These are phyloP conservation scores for Metellina segmentata DNA, from an alignment of 2,888 invertebrate species.

Conservation along the genomic window DNA sequence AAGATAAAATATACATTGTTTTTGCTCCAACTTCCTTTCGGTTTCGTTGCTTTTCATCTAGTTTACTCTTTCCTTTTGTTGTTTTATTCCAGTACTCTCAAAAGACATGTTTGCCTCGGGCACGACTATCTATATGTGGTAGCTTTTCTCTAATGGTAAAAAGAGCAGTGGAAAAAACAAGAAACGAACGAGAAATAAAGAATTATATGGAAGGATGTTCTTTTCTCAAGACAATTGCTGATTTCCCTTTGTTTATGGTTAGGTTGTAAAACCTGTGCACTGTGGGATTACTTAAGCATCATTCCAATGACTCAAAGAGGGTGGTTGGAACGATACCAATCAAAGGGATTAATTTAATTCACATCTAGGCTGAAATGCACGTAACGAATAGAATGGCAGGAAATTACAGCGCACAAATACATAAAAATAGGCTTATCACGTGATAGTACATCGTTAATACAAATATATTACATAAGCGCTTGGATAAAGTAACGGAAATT, in stretches of 20 bases:
- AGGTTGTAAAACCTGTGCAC: neutral
- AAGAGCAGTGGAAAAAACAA: neutral
- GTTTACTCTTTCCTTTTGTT: constrained; percentile 20
- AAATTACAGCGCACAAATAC: too few relatives aligned
- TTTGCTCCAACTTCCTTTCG: constrained; percentile 6
- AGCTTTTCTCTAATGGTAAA: constrained; percentile 22
- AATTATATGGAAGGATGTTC: constrained; percentile 15
- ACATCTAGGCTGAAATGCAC: neutral
- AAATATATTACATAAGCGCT: too few relatives aligned
- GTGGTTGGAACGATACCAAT: neutral
- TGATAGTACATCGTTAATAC: too few relatives aligned
- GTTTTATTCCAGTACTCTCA: constrained; percentile 20
- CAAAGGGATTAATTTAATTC: neutral
- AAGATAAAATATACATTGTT: constrained; percentile 64
- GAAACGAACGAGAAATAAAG: neutral
- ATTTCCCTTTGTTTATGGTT: constrained; percentile 22
- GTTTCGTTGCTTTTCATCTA: constrained; percentile 41
- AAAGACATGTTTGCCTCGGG: constrained; percentile 47
- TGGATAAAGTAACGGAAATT: too few relatives aligned
- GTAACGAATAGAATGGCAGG: neutral
- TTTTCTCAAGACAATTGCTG: constrained; percentile 41
- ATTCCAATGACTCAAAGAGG: neutral
- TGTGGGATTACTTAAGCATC: neutral
- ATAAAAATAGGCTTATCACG: too few relatives aligned
- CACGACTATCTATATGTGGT: constrained; percentile 15